Conservation (phyloP, 2,888 invertebrate genomes). For the Choreutis nemorana region DNA sequence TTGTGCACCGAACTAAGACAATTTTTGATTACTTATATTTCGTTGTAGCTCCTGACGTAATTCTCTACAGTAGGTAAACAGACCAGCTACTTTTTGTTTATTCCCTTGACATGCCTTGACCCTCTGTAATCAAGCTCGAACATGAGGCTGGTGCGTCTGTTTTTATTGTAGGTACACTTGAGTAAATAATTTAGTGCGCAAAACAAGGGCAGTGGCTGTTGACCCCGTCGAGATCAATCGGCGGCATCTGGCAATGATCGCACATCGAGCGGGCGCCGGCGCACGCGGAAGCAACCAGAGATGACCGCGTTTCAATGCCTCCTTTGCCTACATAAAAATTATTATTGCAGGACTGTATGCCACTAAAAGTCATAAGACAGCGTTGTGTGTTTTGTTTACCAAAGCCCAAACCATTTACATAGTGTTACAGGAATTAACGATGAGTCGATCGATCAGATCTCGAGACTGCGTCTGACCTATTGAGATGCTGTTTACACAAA, state of each 20-base stretch:
- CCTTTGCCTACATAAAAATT: slow-evolving; percentile 7
- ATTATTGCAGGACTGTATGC: no score
- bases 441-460: no score
- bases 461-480: slow-evolving; percentile 35
- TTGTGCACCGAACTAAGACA: no score
- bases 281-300: slow-evolving; percentile 40
- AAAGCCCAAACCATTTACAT: no score
- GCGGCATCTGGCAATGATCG: slow-evolving; percentile 62
- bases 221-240: slow-evolving; percentile 60
- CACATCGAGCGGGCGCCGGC: slow-evolving; percentile 35
- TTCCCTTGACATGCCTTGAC: slow-evolving; percentile 48
- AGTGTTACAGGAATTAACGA: no score
- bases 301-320: slow-evolving; percentile 54
- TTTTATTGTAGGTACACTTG: slow-evolving; percentile 24
- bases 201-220: slow-evolving; percentile 64
- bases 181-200: slow-evolving; percentile 49
- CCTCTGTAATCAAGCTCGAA: slow-evolving; percentile 17
- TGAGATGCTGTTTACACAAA: slow-evolving; percentile 43
- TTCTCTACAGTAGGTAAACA: no score
- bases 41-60: no score
- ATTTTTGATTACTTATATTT: no score
- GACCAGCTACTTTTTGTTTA: no score
- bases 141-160: slow-evolving; percentile 20
- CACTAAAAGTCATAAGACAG: no score
- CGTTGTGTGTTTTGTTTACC: slow-evolving; percentile 2